A percentile compares a stretch with the other conserved stretches of the same genome.
Conservation (phyloP, 2,113 vertebrate genomes). For the Oryzias curvinotus region DNA sequence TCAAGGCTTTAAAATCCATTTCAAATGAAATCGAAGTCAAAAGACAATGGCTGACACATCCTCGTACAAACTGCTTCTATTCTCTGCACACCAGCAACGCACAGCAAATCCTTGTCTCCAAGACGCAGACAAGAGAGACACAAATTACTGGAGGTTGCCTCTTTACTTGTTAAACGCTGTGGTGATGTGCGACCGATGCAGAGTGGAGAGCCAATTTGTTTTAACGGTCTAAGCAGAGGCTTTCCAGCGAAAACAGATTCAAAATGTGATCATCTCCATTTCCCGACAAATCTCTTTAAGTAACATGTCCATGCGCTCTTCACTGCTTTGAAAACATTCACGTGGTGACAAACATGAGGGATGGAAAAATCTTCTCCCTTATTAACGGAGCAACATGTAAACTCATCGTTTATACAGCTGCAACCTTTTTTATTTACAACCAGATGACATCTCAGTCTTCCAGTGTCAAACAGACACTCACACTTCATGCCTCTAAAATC, state of each 20-base stretch:
- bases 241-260: conserved; percentile 3
- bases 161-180: conserved; percentile 80
- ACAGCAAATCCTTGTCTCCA: conserved; percentile 90
- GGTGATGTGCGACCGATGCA: conserved; percentile 80
- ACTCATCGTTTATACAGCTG: conserved; percentile 38
- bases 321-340: conserved; percentile 26
- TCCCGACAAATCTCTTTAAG: not conserved
- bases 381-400: conserved; percentile 49
- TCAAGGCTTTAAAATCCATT: conserved; percentile 91
- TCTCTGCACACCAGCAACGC: conserved; percentile 83
- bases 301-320: not conserved
- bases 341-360: conserved; percentile 7
- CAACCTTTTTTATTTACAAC: conserved; percentile 50
- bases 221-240: conserved; percentile 21
- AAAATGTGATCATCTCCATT: not conserved
- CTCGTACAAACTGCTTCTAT: conserved; percentile 87
- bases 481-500: conserved; percentile 26
- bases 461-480: conserved; percentile 43
- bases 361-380: conserved; percentile 42
- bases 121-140: conserved; percentile 84
- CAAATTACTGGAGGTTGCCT: conserved; percentile 78
- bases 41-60: conserved; percentile 89
- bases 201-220: conserved; percentile 73
- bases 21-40: conserved; percentile 88
- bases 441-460: conserved; percentile 56